Conservation (phyloP, 2,113 vertebrate species). For the Entelurus aequoreus region DNA sequence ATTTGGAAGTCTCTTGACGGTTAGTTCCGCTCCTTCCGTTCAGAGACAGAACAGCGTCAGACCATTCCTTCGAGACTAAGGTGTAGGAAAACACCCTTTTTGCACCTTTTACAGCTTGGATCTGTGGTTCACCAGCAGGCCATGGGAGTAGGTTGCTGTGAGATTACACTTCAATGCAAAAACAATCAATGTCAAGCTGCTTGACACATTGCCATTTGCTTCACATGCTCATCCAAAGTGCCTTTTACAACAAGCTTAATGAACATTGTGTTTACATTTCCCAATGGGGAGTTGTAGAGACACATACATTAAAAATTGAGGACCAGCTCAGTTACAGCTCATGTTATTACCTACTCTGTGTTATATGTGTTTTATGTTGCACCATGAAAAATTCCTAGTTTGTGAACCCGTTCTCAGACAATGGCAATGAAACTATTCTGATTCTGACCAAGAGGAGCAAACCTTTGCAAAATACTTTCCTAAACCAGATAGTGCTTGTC, state of each 20-base stretch:
- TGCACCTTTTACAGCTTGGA: conserved; percentile 13
- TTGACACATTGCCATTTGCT: conserved; percentile 40
- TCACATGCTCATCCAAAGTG: conserved; percentile 23
- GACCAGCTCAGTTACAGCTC: too few species aligned
- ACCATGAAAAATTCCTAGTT: too few species aligned
- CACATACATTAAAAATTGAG: too few species aligned
- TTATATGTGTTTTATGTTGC: too few species aligned
- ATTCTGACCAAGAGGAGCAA: not conserved
- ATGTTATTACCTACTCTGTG: too few species aligned
- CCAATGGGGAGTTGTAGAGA: not conserved
- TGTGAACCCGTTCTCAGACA: too few species aligned
- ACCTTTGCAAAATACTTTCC: conserved; percentile 4
- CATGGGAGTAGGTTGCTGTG: conserved; percentile 25
- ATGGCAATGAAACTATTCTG: too few species aligned
- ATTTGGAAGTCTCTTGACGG: conserved; percentile 41
- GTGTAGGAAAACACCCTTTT: conserved; percentile 45
- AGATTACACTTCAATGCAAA: conserved; percentile 40
- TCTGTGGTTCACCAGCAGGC: conserved; percentile 9
- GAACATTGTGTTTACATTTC: conserved; percentile 10
- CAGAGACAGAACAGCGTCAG: conserved; percentile 32
- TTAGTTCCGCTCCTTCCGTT: conserved; percentile 33
- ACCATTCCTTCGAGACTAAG: conserved; percentile 28
- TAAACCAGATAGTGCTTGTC: not conserved
- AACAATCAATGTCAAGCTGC: conserved; percentile 26
- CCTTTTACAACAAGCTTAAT: not conserved